Evolutionary conservation across 2,113 vertebrate species (phyloP), one percentile per base, ranked within the genome.

Genomic region (Calypte anna): DNA sequence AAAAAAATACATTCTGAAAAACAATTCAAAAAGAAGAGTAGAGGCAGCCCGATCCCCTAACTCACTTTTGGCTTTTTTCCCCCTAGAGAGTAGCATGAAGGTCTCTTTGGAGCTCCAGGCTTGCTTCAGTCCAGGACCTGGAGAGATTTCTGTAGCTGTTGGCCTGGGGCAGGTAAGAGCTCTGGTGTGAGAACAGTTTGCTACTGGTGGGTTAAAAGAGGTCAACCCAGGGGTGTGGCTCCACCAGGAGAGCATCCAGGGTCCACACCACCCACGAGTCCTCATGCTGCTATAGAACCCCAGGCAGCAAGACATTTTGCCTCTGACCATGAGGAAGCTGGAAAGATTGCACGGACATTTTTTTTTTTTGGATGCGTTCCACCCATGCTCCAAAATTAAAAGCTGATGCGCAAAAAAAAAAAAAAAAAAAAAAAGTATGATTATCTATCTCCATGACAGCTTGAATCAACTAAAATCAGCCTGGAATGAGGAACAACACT

Each of bases 361-460:
- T 85, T 86, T 79, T 46, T 66, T 40, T 38, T 38, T 38, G 86
- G 80, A 94, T 9, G 48, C 83, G 18, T 81, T 83, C 68, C 78
- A 95, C 61, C 25, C 69, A 27, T 83, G 73, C 44, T 93, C 61
- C 86, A 84, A 91, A 96, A 94, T 93, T 83, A 95, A 96, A 95
- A 96, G 78, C 95, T 89, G 69, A 88, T 95, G 83, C 64, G 91
- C 86, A 90, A 72, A 68, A 63, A 48, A 19, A 61, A 31, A 78
- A 38, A 33, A 72, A 68, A 63, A 48, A 19, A 61, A 69, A 59
- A 85, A 61, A 62, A 22, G 14, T 88, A 83, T 88, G 88, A 75
- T 92, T 96, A 94, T 86, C 91, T 74, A 88, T 94, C 86, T 95
- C 88, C 17, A 7, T 91, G 91, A 95, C 94, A 93, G 91, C 89